Conservation (phyloP, 2,888 invertebrate species). For the Ceriagrion tenellum region DNA sequence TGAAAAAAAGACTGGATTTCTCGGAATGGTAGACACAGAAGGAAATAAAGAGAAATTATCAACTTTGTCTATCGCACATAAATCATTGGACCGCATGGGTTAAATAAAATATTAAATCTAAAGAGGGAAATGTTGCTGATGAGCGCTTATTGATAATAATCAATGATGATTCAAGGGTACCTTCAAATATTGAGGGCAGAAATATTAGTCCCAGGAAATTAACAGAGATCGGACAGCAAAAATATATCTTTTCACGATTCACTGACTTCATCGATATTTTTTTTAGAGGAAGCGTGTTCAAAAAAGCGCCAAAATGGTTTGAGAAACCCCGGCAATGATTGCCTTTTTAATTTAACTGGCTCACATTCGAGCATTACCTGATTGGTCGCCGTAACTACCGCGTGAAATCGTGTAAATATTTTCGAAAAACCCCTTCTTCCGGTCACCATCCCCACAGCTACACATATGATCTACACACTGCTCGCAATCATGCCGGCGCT, state of each 20-base stretch:
- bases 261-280: background rate
- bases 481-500: slow-evolving; percentile 76
- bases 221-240: background rate
- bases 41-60: too few species aligned
- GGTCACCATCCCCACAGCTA: slow-evolving; percentile 46
- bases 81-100: too few species aligned
- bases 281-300: background rate
- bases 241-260: background rate
- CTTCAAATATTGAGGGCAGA: background rate
- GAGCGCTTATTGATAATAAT: too few species aligned
- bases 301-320: background rate
- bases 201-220: background rate
- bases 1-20: too few species aligned
- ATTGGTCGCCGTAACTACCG: background rate
- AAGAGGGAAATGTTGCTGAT: too few species aligned
- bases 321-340: background rate
- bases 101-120: too few species aligned
- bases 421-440: background rate
- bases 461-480: slow-evolving; percentile 50
- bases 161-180: too few species aligned
- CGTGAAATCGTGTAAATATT: too few species aligned
- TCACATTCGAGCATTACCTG: background rate
- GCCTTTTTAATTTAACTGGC: background rate
- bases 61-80: too few species aligned
- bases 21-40: too few species aligned